Evolutionary conservation across 2,888 invertebrate genomes (phyloP), one percentile per base, ranked within the genome.

Genomic region (Minunthozetes semirufus): DNA sequence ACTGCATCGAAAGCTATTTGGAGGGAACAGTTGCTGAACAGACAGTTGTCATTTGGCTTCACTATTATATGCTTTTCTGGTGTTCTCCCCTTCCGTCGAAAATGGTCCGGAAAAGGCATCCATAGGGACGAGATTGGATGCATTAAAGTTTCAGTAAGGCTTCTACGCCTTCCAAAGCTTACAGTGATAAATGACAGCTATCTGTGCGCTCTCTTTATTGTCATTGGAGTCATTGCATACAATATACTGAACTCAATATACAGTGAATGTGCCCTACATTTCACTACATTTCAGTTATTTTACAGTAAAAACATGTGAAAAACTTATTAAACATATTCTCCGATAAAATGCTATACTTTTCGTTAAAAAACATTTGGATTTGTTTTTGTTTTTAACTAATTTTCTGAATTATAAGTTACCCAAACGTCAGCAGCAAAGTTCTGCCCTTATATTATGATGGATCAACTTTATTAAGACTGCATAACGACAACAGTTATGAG

Each of bases 21-120:
- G 33, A 42, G 42, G 8, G 42, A 42, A 42, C 42, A 42, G 42
- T 42, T 13, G 13, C 42, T 42, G 13, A n/a, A 42, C 68, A 68
- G 42, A 68, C 68, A 68, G 68, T 68, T 68, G 68, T 68, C 68
- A 42, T 68, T 68, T 68, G 68, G 68, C 68, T 68, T 68, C 68
- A 42, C 68, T 68, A 59, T 68, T 68, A 68, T 42, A 68, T 61
- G 15, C 22, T 4, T 11, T 59, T 42, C 17, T 22, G n/a, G 42
- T 42, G 13, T 73, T 61, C 73, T 73, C 61, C 42, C 61, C 42
- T 73, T 73, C 59, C 73, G 33, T 46, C 73, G 72, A 73, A 61
- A 56, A 56, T 59, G 73, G 73, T 73, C 73, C 73, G 73, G 73
- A 73, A 72, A 73, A 73, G 73, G 42, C 61, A 59, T 73, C 73